Evolutionary conservation across 2,888 invertebrate species (phyloP).

Genomic region (Meiosimyza platycephala): DNA sequence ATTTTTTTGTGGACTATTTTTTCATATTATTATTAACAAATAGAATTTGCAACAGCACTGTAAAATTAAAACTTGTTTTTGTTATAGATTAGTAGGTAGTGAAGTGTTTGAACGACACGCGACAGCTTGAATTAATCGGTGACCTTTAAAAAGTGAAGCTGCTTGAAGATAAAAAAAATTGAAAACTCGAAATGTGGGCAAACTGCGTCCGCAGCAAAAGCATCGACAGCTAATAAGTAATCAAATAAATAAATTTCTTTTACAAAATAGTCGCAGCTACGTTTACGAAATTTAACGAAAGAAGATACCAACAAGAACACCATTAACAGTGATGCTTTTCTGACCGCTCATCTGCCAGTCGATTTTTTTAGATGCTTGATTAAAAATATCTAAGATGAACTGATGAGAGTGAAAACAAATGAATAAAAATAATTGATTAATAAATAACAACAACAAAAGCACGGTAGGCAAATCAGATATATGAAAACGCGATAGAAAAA

Average conservation of each 20-base stretch:
- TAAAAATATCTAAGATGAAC: not conserved
- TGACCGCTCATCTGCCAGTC: too few species aligned
- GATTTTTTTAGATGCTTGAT: too few species aligned
- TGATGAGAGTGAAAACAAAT: slow-evolving; percentile 5
- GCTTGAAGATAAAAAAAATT: not conserved
- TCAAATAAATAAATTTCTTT: too few species aligned
- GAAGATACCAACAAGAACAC: too few species aligned
- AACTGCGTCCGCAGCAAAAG: not conserved
- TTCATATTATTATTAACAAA: too few species aligned
- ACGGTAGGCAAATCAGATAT: not conserved
- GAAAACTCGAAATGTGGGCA: not conserved
- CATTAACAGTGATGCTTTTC: too few species aligned
- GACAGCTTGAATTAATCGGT: not conserved
- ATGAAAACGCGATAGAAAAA: not conserved
- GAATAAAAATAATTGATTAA: slow-evolving; percentile 22
- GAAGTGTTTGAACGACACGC: not conserved
- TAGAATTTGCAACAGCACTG: too few species aligned
- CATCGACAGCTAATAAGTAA: not conserved
- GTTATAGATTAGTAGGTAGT: not conserved
- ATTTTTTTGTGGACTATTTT: too few species aligned
- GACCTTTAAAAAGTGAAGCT: slow-evolving; percentile 10
- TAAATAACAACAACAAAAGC: slow-evolving; percentile 1
- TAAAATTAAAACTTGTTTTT: too few species aligned
- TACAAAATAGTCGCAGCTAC: too few species aligned
- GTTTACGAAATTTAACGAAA: too few species aligned